Conservation (phyloP, 2,113 vertebrate genomes). For the Saguinus imperator region DNA sequence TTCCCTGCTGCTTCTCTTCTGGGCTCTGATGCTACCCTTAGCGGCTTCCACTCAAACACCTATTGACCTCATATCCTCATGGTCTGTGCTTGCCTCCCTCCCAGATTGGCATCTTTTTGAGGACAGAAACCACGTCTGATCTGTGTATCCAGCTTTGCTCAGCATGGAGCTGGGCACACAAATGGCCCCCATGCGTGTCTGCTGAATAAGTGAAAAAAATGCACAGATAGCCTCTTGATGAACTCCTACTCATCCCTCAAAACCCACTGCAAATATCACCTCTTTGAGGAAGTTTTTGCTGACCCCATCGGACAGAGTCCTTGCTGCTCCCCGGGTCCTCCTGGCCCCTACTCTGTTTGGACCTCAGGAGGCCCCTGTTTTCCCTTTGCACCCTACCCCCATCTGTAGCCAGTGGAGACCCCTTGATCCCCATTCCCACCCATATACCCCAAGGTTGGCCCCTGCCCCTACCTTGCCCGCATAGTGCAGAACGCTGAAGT, state of each 20-base stretch:
- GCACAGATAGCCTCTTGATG: background rate
- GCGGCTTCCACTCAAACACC: background rate
- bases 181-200: background rate
- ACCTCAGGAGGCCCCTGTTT: background rate
- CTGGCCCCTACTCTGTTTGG: background rate
- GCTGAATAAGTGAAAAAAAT: background rate
- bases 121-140: background rate
- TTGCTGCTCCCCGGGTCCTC: background rate
- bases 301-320: background rate
- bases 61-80: background rate
- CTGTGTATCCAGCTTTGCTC: background rate
- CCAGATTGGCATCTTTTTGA: background rate
- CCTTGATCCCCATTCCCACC: fast-evolving
- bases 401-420: background rate
- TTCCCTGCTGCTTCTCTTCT: background rate
- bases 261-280: background rate
- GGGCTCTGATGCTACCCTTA: background rate
- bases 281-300: background rate
- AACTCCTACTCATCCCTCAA: slow-evolving; percentile 5
- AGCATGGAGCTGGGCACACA: background rate
- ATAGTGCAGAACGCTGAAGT: slow-evolving; percentile 94
- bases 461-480: slow-evolving; percentile 89
- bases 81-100: background rate
- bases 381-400: background rate
- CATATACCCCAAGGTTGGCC: background rate